Percentiles rank a stretch among this genome's conserved stretches.
phyloP scores from a whole-genome alignment of 92 coral and sea anemone species.

The Zoanthus sansibaricus region DNA sequence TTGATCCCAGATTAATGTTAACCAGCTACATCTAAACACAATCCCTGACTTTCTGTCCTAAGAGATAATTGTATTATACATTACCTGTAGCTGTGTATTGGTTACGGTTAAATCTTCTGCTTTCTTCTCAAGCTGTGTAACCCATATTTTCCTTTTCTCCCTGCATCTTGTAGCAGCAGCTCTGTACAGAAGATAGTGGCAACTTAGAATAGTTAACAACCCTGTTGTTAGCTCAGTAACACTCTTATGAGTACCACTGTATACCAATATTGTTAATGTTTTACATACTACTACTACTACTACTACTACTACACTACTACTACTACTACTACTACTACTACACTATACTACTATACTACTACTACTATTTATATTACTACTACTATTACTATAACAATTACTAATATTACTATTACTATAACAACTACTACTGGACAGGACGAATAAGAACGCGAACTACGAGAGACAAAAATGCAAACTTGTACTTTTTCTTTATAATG shows the following conservation, averaged over 20 bases:
- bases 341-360: conserved; percentile 12
- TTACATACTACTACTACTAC: conserved; percentile 25
- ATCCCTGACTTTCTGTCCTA: too few relatives aligned
- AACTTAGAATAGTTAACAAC: neutral
- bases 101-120: conserved; percentile 91
- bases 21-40: too few relatives aligned
- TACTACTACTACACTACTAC: conserved; percentile 37
- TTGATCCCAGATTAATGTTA: too few relatives aligned
- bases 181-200: conserved; percentile 49
- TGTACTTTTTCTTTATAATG: too few relatives aligned
- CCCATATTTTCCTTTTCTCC: conserved; percentile 99
- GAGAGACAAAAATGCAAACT: too few relatives aligned
- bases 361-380: neutral
- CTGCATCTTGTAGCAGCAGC: conserved; percentile 99
- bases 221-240: neutral
- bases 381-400: conserved; percentile 37
- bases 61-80: too few relatives aligned
- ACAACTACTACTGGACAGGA: too few relatives aligned
- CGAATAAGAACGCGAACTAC: too few relatives aligned
- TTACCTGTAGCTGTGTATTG: conserved; percentile 91
- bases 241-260: neutral
- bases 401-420: too few relatives aligned
- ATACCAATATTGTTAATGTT: neutral
- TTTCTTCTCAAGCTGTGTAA: conserved; percentile 93
- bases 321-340: conserved; percentile 30